A percentile compares a stretch with the other conserved stretches of the same genome.
Conservation (phyloP, 2,888 invertebrate genomes). For the Agapetus fuscipes region DNA sequence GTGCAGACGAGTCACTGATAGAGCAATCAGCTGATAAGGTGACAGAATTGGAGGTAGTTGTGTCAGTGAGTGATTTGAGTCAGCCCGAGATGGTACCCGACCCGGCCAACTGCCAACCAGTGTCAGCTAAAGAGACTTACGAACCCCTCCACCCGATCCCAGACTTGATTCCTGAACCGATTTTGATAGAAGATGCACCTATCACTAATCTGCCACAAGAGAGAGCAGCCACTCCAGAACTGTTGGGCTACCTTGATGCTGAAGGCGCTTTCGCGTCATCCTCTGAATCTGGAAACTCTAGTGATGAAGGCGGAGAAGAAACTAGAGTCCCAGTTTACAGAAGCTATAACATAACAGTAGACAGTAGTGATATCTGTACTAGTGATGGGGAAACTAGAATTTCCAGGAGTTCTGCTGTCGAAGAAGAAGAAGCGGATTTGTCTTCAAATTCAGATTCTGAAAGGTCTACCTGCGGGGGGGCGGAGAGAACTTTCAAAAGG, state of each 20-base stretch:
- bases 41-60: not conserved
- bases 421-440: constrained; percentile 26
- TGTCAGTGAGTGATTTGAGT: too few species aligned
- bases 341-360: constrained; percentile 40
- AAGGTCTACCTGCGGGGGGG: constrained; percentile 32
- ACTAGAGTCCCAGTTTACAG: constrained; percentile 30
- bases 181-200: not conserved
- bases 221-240: constrained; percentile 9
- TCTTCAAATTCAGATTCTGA: constrained; percentile 34
- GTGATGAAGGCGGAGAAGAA: constrained; percentile 32
- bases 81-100: constrained; percentile 12
- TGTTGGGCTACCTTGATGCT: constrained; percentile 33
- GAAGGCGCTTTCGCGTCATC: constrained; percentile 50
- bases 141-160: not conserved
- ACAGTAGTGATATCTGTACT: constrained; percentile 33
- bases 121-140: constrained; percentile 1
- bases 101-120: constrained; percentile 6
- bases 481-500: constrained; percentile 35
- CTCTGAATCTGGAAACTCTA: constrained; percentile 41
- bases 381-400: constrained; percentile 28
- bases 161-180: not conserved
- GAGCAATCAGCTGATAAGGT: not conserved
- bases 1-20: not conserved
- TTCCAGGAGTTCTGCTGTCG: constrained; percentile 36
- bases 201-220: constrained; percentile 1